Percentiles rank a stretch among this genome's conserved stretches.
These are phyloP conservation scores for Phrynosoma platyrhinos DNA, from an alignment of 2,113 vertebrate species.

Conservation along the genomic window DNA sequence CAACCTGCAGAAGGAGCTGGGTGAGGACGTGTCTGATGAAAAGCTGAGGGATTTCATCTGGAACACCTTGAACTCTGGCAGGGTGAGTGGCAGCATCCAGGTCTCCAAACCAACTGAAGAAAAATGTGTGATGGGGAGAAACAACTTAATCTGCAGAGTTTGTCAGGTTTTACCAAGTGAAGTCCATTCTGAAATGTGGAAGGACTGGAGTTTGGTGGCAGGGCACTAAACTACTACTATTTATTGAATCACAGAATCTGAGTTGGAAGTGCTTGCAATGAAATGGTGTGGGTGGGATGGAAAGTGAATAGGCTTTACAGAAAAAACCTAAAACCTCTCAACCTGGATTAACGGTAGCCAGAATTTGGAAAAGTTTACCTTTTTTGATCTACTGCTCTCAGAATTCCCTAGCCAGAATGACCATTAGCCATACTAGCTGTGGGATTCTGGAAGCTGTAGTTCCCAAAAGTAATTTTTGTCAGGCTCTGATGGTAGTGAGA, in stretches of 20 bases:
- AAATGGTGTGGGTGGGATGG: not conserved
- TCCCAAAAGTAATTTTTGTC: no score
- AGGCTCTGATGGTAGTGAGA: no score
- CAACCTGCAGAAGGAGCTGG: conserved; percentile 92
- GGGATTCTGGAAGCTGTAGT: no score
- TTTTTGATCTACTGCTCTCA: no score
- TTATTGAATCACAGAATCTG: no score
- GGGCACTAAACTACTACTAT: no score
- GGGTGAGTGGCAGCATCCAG: conserved; percentile 79
- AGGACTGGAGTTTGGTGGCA: not conserved
- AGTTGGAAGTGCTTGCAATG: no score
- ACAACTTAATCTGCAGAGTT: not conserved
- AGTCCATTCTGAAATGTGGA: not conserved
- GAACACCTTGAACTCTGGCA: conserved; percentile 97
- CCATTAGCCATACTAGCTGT: no score
- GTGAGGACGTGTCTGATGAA: conserved; percentile 92
- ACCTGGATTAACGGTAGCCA: not conserved
- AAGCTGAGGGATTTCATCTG: conserved; percentile 95
- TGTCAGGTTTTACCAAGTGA: not conserved
- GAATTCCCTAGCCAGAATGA: no score
- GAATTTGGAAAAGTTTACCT: no score
- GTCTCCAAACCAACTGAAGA: not conserved
- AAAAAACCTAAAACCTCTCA: not conserved
- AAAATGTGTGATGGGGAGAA: no score
- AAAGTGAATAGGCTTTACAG: not conserved